Percentiles rank a stretch among this genome's conserved stretches.
Conservation (phyloP, 2,797 vertebrate species). For the Florisuga fusca region DNA sequence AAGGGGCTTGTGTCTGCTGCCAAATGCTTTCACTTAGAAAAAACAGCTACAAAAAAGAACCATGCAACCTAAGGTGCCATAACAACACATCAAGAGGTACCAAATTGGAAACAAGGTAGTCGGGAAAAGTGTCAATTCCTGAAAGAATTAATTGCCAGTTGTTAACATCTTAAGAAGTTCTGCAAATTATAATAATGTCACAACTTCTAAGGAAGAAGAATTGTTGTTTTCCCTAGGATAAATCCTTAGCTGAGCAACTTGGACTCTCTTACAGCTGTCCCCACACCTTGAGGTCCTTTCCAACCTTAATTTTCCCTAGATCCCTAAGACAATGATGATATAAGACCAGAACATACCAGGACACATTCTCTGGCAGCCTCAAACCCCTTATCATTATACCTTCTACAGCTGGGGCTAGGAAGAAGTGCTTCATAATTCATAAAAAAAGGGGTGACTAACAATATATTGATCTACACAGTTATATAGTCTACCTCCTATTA, state of each 20-base stretch:
- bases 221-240: background rate
- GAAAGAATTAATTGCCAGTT: background rate
- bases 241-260: background rate
- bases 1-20: background rate
- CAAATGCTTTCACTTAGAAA: constrained; percentile 11
- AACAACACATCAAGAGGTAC: background rate
- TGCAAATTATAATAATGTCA: background rate
- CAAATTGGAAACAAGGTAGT: background rate
- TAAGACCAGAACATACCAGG: background rate
- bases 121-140: background rate
- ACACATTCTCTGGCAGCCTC: background rate
- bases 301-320: background rate
- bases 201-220: background rate
- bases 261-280: background rate
- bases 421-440: background rate
- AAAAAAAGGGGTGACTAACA: background rate
- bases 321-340: background rate
- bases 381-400: background rate
- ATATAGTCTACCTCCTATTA: background rate
- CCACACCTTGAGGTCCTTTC: background rate
- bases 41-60: constrained; percentile 31
- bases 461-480: background rate
- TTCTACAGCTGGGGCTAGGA: background rate
- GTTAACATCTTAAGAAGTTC: background rate
- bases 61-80: background rate